Evolutionary conservation across 2,113 vertebrate species (phyloP), one percentile per base, ranked within the genome.

Genomic region (Apus apus): DNA sequence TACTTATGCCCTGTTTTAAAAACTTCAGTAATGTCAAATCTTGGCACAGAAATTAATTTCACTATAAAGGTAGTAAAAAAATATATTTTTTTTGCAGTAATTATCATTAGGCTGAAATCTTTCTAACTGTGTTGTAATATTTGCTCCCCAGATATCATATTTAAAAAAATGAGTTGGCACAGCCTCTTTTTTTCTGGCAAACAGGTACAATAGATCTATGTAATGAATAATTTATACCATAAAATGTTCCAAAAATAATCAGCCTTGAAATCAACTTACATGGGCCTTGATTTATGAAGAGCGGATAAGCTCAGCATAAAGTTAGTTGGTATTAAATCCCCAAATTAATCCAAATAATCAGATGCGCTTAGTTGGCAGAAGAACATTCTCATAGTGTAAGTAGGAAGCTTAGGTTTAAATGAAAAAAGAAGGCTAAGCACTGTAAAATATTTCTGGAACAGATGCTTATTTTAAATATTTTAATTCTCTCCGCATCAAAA

Each of bases 261-360:
- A 94, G 38, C 78, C 90, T 94, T 83, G 90, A 94, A 94, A 95
- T 97, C 96, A 95, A 95, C 91, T 92, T 92, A 95, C 80, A 71
- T 86, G 71, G 34, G 16, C n/a, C 65, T 92, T 88, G 89, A 95
- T 97, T 91, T 91, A 89, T 92, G 74, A 88, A 76, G 64, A 85
- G 75, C 2, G 9, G 73, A 80, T 91, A 87, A 95, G 8, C 43
- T 85, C 38, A 64, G 74, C 53, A 26, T 85, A 78, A 87, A 79
- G 77, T 87, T 92, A 32, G 57, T 88, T 88, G 67, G 13, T 85
- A 66, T 81, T 78, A 91, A 92, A 92, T 94, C 70, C 84, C 6
- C 67, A 73, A 61, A 76, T 94, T 91, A 90, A 92, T 94, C 77
- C 81, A 81, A 67, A 95, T 85, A 38, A 46, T 92, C 89, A 53